Conservation (phyloP, 2,888 invertebrate species). For the Drosophila antonietae region DNA sequence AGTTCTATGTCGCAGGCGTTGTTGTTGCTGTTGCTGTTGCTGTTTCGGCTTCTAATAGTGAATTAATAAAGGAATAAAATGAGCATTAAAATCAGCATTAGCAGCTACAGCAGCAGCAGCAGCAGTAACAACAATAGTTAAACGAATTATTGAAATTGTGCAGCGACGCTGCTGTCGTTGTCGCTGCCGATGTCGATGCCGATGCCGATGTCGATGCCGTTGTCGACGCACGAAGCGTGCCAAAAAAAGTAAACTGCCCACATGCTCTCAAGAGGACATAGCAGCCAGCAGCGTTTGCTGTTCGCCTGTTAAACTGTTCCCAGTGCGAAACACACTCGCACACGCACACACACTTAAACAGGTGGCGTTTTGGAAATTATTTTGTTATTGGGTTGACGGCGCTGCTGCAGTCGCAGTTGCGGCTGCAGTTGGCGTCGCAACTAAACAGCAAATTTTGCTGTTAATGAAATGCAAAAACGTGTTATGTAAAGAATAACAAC, state of each 20-base stretch:
- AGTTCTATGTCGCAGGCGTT: conserved; percentile 69
- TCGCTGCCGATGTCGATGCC: not conserved
- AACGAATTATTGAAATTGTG: conserved; percentile 58
- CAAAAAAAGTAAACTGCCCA: conserved; percentile 33
- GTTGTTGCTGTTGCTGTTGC: conserved; percentile 30
- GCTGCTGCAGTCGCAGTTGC: conserved; percentile 21
- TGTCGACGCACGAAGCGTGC: conserved; percentile 56
- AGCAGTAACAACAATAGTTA: conserved; percentile 17
- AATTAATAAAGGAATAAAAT: conserved; percentile 75
- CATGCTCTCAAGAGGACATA: conserved; percentile 26
- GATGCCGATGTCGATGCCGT: not conserved
- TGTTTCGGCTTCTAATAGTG: conserved; percentile 64
- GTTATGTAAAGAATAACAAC: conserved; percentile 63
- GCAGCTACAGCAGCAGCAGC: conserved; percentile 22
- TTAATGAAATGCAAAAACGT: conserved; percentile 71
- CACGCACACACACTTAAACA: conserved; percentile 32
- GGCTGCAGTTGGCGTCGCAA: conserved; percentile 16
- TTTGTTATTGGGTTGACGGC: not conserved
- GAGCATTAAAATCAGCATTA: conserved; percentile 60
- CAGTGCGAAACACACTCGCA: conserved; percentile 34
- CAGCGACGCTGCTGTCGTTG: conserved; percentile 34
- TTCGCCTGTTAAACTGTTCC: conserved; percentile 55
- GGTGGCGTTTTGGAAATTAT: conserved; percentile 39
- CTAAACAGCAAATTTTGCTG: conserved; percentile 57
- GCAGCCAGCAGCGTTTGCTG: conserved; percentile 40